phyloP scores from a whole-genome alignment of 2,113 vertebrate genomes.

The Gallinago undulata region DNA sequence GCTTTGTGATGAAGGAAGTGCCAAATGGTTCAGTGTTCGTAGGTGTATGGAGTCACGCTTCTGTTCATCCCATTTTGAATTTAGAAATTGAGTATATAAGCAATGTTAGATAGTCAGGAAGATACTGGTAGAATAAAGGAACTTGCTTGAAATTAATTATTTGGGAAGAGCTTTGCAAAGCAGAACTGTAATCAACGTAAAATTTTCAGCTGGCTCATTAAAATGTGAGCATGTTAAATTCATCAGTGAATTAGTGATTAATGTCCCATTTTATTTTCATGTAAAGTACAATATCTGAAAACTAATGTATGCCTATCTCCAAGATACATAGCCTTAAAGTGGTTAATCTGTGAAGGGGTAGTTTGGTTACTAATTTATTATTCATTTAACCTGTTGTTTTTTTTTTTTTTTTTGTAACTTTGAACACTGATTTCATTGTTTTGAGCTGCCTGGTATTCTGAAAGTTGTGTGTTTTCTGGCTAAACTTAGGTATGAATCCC shows the following conservation, averaged over 20 bases:
- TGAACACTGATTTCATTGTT: neutral
- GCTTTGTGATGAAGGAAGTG: slow-evolving; percentile 26
- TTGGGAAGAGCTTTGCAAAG: slow-evolving; percentile 35
- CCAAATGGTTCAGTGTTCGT: slow-evolving; percentile 8
- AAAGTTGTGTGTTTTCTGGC: neutral
- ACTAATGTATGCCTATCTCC: neutral
- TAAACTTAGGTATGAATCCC: neutral
- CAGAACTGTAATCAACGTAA: slow-evolving; percentile 30
- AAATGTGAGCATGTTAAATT: neutral
- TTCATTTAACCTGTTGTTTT: neutral
- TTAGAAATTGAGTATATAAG: slow-evolving; percentile 51
- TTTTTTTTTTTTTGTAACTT: neutral
- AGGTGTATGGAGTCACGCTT: slow-evolving; percentile 1
- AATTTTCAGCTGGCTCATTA: slow-evolving; percentile 23
- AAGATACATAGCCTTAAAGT: neutral
- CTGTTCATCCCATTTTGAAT: slow-evolving; percentile 29
- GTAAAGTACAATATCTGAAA: neutral
- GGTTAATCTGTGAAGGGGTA: neutral
- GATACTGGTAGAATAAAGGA: slow-evolving; percentile 15
- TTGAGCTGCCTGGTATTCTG: neutral
- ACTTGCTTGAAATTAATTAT: slow-evolving; percentile 61
- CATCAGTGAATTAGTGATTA: slow-evolving; percentile 39
- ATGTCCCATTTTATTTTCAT: slow-evolving; percentile 37
- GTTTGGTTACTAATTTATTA: neutral
- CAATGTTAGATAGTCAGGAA: slow-evolving; percentile 7